phyloP scores from a whole-genome alignment of 2,888 invertebrate genomes.

The Rhabditoides inermis region DNA sequence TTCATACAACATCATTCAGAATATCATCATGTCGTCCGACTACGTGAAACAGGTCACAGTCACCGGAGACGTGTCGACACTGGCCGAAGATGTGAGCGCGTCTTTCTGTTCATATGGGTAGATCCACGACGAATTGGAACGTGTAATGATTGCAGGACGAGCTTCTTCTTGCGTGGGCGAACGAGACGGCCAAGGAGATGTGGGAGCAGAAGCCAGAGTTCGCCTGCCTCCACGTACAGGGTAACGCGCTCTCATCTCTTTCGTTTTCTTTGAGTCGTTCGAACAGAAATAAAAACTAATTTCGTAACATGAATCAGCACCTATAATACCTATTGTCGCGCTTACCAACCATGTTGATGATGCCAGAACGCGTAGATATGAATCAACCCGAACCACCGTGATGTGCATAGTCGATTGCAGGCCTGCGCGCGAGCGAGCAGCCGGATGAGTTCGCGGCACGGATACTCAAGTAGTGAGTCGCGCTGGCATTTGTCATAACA shows the following conservation, averaged over 20 bases:
- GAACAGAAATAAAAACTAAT: too few species aligned
- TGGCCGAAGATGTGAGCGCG: constrained; percentile 23
- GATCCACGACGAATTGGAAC: neutral
- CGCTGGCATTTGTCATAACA: too few species aligned
- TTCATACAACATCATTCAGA: too few species aligned
- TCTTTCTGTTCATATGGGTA: neutral
- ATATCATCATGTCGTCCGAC: too few species aligned
- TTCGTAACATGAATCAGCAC: too few species aligned
- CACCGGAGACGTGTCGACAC: constrained; percentile 31
- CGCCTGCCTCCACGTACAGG: constrained; percentile 34
- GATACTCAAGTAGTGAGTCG: constrained; percentile 1
- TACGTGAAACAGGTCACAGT: constrained; percentile 39
- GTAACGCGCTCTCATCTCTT: too few species aligned
- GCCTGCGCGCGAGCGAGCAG: constrained; percentile 16
- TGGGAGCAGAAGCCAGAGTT: constrained; percentile 36
- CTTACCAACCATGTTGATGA: too few species aligned
- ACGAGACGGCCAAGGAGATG: constrained; percentile 35
- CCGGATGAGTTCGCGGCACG: constrained; percentile 10
- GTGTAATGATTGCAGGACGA: constrained; percentile 18
- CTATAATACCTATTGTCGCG: too few species aligned
- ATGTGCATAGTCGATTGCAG: neutral
- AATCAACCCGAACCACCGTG: too few species aligned
- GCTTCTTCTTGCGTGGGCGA: constrained; percentile 23
- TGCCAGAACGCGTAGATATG: too few species aligned
- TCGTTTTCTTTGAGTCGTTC: too few species aligned